Evolutionary conservation across 2,113 vertebrate genomes (phyloP).

Genomic region (Tricholaema leucomelas): DNA sequence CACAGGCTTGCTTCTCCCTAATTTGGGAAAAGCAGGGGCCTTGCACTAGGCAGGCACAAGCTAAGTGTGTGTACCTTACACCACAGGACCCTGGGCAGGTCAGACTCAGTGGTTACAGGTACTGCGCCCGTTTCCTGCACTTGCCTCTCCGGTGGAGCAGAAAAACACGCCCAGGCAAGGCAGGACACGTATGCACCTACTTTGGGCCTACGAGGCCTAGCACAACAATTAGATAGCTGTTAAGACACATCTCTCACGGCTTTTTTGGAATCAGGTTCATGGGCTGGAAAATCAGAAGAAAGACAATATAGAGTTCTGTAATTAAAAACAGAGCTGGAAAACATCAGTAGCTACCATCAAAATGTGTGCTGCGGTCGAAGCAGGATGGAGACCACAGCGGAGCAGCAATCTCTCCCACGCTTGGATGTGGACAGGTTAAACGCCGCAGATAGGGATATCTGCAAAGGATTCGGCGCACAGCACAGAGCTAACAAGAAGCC

Average conservation of each 20-base stretch:
- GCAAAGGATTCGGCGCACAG: not conserved
- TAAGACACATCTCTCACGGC: constrained; percentile 4
- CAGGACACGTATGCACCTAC: too few relatives aligned
- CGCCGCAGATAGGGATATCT: fast-evolving
- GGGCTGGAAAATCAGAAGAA: not conserved
- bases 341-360: not conserved
- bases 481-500: not conserved
- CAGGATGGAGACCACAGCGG: not conserved
- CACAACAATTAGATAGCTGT: not conserved
- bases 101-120: too few relatives aligned
- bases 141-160: too few relatives aligned
- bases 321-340: constrained; percentile 38
- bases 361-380: fast-evolving
- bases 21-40: too few relatives aligned
- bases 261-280: not conserved
- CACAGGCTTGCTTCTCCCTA: too few relatives aligned
- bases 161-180: too few relatives aligned
- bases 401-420: not conserved
- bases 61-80: too few relatives aligned
- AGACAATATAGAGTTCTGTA: not conserved
- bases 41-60: too few relatives aligned
- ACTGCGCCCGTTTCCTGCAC: too few relatives aligned
- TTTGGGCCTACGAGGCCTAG: too few relatives aligned
- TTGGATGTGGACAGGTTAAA: not conserved
- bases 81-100: too few relatives aligned